Percentiles rank a stretch among this genome's conserved stretches.
phyloP scores from a whole-genome alignment of 2,888 invertebrate genomes.

The Hololepta plana region DNA sequence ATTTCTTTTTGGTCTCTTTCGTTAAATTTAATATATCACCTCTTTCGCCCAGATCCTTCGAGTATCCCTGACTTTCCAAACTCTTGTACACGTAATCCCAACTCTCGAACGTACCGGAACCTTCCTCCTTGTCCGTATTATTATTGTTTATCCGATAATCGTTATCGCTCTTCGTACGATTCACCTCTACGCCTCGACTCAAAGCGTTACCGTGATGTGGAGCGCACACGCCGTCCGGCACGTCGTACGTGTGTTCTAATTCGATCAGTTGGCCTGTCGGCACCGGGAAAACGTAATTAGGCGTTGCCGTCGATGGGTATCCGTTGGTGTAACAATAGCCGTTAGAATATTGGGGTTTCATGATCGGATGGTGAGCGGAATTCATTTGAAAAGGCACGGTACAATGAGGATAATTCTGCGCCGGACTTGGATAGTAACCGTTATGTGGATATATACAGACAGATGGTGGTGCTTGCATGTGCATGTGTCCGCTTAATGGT shows the following conservation, averaged over 20 bases:
- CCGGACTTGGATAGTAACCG: conserved; percentile 12
- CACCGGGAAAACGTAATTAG: conserved; percentile 30
- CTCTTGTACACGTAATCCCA: conserved; percentile 71
- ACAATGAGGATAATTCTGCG: conserved; percentile 11
- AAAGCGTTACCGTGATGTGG: conserved; percentile 3
- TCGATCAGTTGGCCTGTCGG: conserved; percentile 53
- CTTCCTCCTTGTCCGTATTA: conserved; percentile 30
- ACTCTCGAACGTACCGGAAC: conserved; percentile 48
- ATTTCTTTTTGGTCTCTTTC: no score
- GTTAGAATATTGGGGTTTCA: conserved; percentile 22
- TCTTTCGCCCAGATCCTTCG: conserved; percentile 42
- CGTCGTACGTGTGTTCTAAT: conserved; percentile 30
- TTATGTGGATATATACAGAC: conserved; percentile 15
- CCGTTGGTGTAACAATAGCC: conserved; percentile 25
- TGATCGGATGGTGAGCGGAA: conserved; percentile 12
- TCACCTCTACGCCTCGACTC: no score
- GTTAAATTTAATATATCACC: conserved; percentile 46
- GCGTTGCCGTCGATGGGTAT: conserved; percentile 21
- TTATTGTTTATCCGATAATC: conserved; percentile 4
- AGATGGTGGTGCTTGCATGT: conserved; percentile 10
- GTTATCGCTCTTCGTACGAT: conserved; percentile 4
- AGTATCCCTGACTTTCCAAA: conserved; percentile 54
- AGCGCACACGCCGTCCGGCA: conserved; percentile 15
- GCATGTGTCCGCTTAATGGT: conserved; percentile 13
- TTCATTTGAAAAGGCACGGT: conserved; percentile 13